Conservation (phyloP, 2,888 invertebrate species). For the Stegophylla sp. region DNA sequence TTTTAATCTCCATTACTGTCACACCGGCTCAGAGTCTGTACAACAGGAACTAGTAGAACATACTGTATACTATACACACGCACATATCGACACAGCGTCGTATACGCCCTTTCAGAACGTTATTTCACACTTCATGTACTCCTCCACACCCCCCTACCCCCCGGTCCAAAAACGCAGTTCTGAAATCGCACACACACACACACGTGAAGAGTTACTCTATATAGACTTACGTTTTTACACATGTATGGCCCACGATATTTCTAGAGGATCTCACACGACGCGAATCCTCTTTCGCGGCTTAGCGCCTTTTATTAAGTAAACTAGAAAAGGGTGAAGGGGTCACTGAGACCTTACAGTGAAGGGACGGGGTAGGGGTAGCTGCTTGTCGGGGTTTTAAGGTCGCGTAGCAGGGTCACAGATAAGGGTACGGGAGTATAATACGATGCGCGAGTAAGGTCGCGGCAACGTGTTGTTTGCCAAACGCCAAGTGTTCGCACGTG, state of each 20-base stretch:
- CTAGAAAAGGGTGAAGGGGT: not conserved
- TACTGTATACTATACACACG: too few relatives aligned
- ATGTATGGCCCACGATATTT: slow-evolving; percentile 15
- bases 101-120: not conserved
- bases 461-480: slow-evolving; percentile 57
- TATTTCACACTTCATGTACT: not conserved
- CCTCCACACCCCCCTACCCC: not conserved
- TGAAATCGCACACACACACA: too few relatives aligned
- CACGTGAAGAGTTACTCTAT: too few relatives aligned
- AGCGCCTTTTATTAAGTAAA: slow-evolving; percentile 54
- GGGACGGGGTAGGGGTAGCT: too few relatives aligned
- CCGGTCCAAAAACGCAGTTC: too few relatives aligned
- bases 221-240: not conserved
- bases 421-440: not conserved
- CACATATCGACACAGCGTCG: too few relatives aligned
- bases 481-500: slow-evolving; percentile 53
- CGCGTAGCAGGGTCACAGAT: not conserved
- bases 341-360: not conserved
- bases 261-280: not conserved
- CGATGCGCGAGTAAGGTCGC: slow-evolving; percentile 29
- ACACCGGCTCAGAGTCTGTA: too few relatives aligned
- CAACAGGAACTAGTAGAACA: too few relatives aligned
- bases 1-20: too few relatives aligned
- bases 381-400: too few relatives aligned
- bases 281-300: slow-evolving; percentile 16